Conservation (phyloP, 2,797 vertebrate species). For the Odontamblyopus rebecca region DNA sequence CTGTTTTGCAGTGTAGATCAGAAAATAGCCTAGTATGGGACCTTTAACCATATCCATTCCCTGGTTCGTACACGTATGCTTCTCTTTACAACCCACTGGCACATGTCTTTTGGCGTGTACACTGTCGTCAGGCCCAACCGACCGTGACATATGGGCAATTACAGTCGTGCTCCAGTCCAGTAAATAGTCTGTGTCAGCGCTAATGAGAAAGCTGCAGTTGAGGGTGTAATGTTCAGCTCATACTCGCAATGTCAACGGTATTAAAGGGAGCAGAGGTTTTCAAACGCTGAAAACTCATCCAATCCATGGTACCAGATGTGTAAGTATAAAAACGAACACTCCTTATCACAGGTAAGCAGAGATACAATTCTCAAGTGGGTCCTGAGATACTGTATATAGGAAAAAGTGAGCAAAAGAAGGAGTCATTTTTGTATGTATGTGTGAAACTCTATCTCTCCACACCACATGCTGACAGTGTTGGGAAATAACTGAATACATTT, state of each 20-base stretch:
- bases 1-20: too few species aligned
- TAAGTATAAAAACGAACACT: neutral
- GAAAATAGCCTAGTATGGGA: too few species aligned
- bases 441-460: too few species aligned
- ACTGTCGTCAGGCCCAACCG: neutral
- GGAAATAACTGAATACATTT: too few species aligned
- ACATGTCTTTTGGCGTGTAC: neutral
- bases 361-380: too few species aligned
- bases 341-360: neutral
- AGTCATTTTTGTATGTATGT: too few species aligned
- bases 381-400: too few species aligned
- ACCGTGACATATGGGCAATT: slow-evolving; percentile 1
- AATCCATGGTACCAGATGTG: neutral
- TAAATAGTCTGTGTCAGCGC: neutral
- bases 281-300: neutral
- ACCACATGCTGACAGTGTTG: too few species aligned
- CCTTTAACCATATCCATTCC: neutral
- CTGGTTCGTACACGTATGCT: neutral
- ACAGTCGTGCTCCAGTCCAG: neutral
- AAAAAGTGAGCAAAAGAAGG: too few species aligned
- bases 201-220: neutral
- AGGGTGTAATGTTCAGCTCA: neutral
- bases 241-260: neutral
- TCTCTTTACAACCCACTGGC: neutral
- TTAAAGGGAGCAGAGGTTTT: neutral